Base-by-base conservation (phyloP, 2,113 vertebrate species). In the Daubentonia madagascariensis region DNA sequence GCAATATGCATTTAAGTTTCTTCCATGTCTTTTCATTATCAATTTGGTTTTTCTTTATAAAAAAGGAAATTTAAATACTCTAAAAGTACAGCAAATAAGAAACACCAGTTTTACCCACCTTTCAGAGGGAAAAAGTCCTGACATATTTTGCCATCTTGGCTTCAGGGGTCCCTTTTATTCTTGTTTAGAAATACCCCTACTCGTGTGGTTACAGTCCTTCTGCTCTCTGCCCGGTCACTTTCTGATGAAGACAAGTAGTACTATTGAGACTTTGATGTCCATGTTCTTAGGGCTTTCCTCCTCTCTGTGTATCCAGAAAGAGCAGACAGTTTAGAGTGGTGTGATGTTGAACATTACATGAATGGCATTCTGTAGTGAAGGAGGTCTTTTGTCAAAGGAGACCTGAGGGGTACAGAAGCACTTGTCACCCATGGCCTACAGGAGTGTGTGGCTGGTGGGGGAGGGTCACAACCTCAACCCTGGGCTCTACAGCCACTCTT, bases 141-240 rank as follows among this genome's bases (percentile, higher is more conserved):
- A 40, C 30, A 2, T 54, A 2, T 32, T 78, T 80, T 63, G 28
- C 57, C 57, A 2, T 12, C 35, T 73, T 28, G 63, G 50, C 35
- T 45, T n/a, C 35, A 6, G 40, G 16, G 25, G 2, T 43, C 73
- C 43, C 32, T 67, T 81, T 75, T 22, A 35, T 45, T 86, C 61
- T 50, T 76, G 8, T 54, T 72, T n/a, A 50, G 81, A 72, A 61
- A 81, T 43, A 50, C 30, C 28, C 85, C 48, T 40, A 7, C 25
- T 6, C 7, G 0, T 7, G 11, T 0, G 11, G 13, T 30, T 32
- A 28, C 14, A 54, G 57, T 5, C 48, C n/a, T 54, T 73, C 59
- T 14, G 43, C 43, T n/a, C 85, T 50, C 45, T 57, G 43, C 28
- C 81, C 63, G 8, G 0, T 59, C 72, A 14, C 35, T 92, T 43